Evolutionary conservation across 2,797 vertebrate genomes (phyloP).

Genomic region (Muraenolepis orangiensis): DNA sequence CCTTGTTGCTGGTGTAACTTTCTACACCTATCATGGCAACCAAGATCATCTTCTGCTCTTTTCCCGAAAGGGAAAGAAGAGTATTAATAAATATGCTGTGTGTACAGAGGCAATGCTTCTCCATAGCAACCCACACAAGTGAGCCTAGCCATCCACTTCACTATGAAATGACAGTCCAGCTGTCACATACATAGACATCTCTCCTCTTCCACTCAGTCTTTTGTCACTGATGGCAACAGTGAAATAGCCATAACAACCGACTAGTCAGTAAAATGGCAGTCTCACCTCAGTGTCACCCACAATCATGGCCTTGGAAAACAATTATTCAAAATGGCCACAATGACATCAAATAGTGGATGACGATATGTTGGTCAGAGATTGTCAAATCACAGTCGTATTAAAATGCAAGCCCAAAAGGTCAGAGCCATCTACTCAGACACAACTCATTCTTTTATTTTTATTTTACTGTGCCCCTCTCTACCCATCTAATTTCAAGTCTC

Average conservation of each 20-base stretch:
- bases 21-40: background rate
- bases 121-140: conserved; percentile 38
- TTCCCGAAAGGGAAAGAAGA: background rate
- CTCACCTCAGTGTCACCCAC: background rate
- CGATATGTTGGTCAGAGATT: background rate
- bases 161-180: conserved; percentile 54
- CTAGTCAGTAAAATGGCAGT: conserved; percentile 11
- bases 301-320: background rate
- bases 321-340: background rate
- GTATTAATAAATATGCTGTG: background rate
- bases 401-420: background rate
- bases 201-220: background rate
- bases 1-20: background rate
- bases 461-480: background rate
- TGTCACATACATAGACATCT: conserved; percentile 48
- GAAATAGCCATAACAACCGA: conserved; percentile 21
- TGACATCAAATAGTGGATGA: background rate
- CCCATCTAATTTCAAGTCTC: background rate
- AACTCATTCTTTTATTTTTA: background rate
- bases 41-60: background rate
- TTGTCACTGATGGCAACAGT: conserved; percentile 37
- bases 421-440: background rate
- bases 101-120: conserved; percentile 17
- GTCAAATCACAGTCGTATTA: background rate
- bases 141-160: conserved; percentile 29